A percentile compares a stretch with the other conserved stretches of the same genome.
These are phyloP conservation scores for Sphaeridia pumilis DNA, from an alignment of 2,888 invertebrate genomes.

Conservation along the genomic window DNA sequence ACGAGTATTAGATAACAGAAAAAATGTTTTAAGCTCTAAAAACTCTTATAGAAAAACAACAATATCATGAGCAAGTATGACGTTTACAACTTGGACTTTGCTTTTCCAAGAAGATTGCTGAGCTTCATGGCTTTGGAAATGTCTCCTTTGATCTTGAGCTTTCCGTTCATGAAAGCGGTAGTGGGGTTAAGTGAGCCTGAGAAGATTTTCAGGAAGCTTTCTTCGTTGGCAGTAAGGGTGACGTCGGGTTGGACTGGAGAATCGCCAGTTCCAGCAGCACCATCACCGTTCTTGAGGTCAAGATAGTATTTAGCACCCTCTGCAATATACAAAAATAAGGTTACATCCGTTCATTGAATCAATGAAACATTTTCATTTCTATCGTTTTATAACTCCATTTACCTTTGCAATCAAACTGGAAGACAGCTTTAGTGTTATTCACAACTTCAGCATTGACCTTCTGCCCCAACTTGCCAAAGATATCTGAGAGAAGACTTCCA, in stretches of 20 bases:
- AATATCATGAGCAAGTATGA: too few species aligned
- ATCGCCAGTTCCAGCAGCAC: conserved; percentile 67
- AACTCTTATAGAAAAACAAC: too few species aligned
- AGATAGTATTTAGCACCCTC: conserved; percentile 66
- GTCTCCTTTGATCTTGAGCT: conserved; percentile 84
- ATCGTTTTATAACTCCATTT: too few species aligned
- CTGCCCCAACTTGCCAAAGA: conserved; percentile 48
- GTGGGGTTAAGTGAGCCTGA: conserved; percentile 74
- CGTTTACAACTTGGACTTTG: conserved; percentile 54
- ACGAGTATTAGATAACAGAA: too few species aligned
- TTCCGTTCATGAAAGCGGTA: conserved; percentile 90
- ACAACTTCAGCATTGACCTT: conserved; percentile 69
- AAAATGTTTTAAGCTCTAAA: too few species aligned
- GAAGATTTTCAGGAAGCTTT: conserved; percentile 42
- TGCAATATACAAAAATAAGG: too few species aligned
- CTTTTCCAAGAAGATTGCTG: conserved; percentile 71
- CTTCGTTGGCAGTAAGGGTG: conserved; percentile 64
- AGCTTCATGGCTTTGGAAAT: conserved; percentile 89
- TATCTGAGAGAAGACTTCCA: conserved; percentile 11
- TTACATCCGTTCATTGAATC: too few species aligned
- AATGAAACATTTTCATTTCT: too few species aligned
- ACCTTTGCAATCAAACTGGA: conserved; percentile 78
- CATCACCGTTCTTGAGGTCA: conserved; percentile 77
- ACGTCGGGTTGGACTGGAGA: conserved; percentile 62
- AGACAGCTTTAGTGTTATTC: conserved; percentile 67